Evolutionary conservation across 2,888 invertebrate genomes (phyloP), one percentile per base, ranked within the genome.

Genomic region (Camponotus fellah): DNA sequence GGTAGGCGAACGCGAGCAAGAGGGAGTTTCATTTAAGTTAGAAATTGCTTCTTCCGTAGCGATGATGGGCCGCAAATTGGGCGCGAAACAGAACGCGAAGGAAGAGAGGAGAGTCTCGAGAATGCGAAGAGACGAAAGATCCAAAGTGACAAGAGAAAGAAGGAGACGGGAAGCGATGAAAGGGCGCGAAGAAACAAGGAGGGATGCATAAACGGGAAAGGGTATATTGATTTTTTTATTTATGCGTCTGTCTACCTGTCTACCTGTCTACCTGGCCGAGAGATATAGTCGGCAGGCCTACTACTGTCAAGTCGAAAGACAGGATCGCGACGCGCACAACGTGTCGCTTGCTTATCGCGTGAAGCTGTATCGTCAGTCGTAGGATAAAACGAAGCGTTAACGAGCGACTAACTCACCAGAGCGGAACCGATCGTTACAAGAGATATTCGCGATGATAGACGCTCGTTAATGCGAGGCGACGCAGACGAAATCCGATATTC

Each of bases 21-120:
- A 89, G 88, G 89, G 93, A 93, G 93, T 94, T 94, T 94, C 94
- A 94, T 94, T 94, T 94, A 94, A 94, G 94, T 94, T 95, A 93
- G 94, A 95, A 95, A 95, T 95, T 95, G 95, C 94, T 95, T 95
- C 95, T 95, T 95, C 95, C 95, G 94, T 94, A 92, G 94, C 92
- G 94, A 95, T 94, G 95, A 95, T 95, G 94, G 94, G 93, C 93
- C 93, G 93, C 94, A 95, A 95, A 95, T 95, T 95, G 95, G 94
- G 94, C 93, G 94, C 94, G 93, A 94, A 94, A 94, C 93, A 91
- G 93, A 93, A 92, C 92, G 90, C 90, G 89, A 89, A 90, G 91
- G 91, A 91, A 90, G 84, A 83, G 90, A 91, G 90, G 84, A 83
- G 90, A 88, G 87, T 83, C 84, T 60, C 43, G 77, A 53, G 53